phyloP scores from a whole-genome alignment of 1,140 invertebrate genomes.

The Heliconius melpomene region DNA sequence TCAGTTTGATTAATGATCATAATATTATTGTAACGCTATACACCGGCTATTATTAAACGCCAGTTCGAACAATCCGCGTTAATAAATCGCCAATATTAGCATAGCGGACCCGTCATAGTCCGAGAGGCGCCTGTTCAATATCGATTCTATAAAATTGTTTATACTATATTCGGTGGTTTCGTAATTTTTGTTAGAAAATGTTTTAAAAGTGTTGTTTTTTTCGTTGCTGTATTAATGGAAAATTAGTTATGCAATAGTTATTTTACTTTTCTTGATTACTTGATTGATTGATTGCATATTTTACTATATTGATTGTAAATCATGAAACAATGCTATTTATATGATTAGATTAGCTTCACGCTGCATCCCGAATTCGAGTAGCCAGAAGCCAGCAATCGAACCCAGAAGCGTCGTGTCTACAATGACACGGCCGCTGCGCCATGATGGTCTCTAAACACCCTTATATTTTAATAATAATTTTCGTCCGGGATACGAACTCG shows the following conservation, averaged over 20 bases:
- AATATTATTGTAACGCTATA: conserved; percentile 1
- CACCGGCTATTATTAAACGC: neutral
- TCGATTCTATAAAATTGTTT: neutral
- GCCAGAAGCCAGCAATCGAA: too few relatives aligned
- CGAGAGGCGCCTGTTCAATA: neutral
- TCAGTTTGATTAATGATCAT: neutral
- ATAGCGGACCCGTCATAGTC: neutral
- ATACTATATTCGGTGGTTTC: neutral
- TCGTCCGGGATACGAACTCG: neutral
- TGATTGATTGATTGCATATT: too few relatives aligned
- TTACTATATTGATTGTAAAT: too few relatives aligned
- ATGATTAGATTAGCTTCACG: too few relatives aligned
- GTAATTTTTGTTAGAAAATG: neutral
- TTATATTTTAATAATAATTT: neutral
- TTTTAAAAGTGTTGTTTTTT: neutral
- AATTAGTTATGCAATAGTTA: neutral
- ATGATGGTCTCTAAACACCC: too few relatives aligned
- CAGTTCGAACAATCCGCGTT: conserved; percentile 12
- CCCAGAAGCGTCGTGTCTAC: too few relatives aligned
- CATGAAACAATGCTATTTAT: too few relatives aligned
- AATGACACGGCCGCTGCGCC: too few relatives aligned
- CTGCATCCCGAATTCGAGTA: too few relatives aligned
- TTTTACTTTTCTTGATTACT: neutral
- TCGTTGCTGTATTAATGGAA: neutral
- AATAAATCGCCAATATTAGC: conserved; percentile 18